Evolutionary conservation across 2,797 vertebrate genomes (phyloP).

Genomic region (Remorina albescens): DNA sequence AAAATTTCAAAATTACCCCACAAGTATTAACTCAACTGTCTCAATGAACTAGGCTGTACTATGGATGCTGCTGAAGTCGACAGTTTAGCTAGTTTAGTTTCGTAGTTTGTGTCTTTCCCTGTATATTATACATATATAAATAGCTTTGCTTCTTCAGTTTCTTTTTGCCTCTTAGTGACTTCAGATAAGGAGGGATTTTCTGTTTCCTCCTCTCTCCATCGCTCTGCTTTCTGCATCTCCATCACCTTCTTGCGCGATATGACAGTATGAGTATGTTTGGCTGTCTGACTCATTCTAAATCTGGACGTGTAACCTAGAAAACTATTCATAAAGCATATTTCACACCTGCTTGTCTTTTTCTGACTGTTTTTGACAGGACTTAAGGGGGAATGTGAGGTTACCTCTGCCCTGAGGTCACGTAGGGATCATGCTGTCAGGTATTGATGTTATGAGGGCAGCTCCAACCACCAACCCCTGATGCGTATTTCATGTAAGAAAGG

Average conservation of each 20-base stretch:
- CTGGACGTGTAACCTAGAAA: constrained; percentile 67
- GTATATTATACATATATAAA: no score
- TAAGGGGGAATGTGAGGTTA: background rate
- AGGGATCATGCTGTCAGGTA: background rate
- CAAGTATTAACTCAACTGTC: no score
- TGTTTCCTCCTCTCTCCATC: constrained; percentile 21
- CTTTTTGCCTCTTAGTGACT: constrained; percentile 30
- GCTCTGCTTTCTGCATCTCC: constrained; percentile 55
- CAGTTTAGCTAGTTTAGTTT: constrained; percentile 18
- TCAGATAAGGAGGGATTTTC: constrained; percentile 43
- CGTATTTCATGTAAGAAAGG: background rate
- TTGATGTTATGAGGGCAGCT: no score
- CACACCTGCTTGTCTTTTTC: background rate
- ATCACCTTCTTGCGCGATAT: constrained; percentile 34
- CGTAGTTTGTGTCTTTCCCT: constrained; percentile 2
- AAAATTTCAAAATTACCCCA: background rate
- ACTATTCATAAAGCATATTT: constrained; percentile 35
- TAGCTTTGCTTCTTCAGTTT: constrained; percentile 36
- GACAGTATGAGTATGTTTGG: constrained; percentile 2
- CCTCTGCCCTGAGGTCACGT: background rate
- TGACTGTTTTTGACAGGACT: constrained; percentile 12
- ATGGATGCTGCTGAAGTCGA: constrained; percentile 11
- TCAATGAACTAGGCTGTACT: background rate
- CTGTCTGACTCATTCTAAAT: constrained; percentile 59
- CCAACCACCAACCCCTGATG: no score